Conservation (phyloP, 2,888 invertebrate species). For the Hipparchia sbordonii region DNA sequence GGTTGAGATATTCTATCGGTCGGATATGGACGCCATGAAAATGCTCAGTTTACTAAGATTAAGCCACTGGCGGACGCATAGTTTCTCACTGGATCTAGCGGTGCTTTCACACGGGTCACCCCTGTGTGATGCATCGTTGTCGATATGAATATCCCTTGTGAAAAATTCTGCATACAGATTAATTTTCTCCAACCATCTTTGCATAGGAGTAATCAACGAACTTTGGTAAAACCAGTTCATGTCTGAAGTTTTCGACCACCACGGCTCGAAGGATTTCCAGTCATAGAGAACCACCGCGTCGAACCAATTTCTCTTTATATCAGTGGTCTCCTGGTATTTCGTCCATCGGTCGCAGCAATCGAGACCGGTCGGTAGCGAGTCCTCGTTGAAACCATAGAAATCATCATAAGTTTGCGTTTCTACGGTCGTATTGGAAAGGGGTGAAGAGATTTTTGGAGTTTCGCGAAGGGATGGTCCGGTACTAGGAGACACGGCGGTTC, state of each 20-base stretch:
- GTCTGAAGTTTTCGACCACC: slow-evolving; percentile 61
- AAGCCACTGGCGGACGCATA: slow-evolving; percentile 55
- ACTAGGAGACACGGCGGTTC: neutral
- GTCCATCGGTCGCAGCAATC: slow-evolving; percentile 64
- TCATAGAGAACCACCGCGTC: slow-evolving; percentile 49
- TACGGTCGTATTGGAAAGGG: neutral
- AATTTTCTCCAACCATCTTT: slow-evolving; percentile 66
- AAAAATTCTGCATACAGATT: slow-evolving; percentile 54
- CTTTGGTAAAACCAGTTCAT: slow-evolving; percentile 67
- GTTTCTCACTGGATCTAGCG: slow-evolving; percentile 30
- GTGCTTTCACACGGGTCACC: slow-evolving; percentile 32
- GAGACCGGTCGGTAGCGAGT: slow-evolving; percentile 40
- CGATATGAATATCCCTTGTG: slow-evolving; percentile 29
- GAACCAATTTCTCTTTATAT: slow-evolving; percentile 48
- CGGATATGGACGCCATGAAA: slow-evolving; percentile 58
- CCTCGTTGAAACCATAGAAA: slow-evolving; percentile 44
- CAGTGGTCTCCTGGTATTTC: slow-evolving; percentile 46
- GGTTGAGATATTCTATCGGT: slow-evolving; percentile 50
- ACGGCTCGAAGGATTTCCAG: slow-evolving; percentile 55
- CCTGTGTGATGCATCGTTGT: slow-evolving; percentile 19
- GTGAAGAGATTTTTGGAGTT: neutral
- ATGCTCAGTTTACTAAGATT: slow-evolving; percentile 60
- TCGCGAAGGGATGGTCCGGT: neutral
- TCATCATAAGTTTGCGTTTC: slow-evolving; percentile 13
- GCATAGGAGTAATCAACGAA: slow-evolving; percentile 65